Percentiles rank a stretch among this genome's conserved stretches.
Conservation (phyloP, 1,140 invertebrate species). For the Eciton burchellii region DNA sequence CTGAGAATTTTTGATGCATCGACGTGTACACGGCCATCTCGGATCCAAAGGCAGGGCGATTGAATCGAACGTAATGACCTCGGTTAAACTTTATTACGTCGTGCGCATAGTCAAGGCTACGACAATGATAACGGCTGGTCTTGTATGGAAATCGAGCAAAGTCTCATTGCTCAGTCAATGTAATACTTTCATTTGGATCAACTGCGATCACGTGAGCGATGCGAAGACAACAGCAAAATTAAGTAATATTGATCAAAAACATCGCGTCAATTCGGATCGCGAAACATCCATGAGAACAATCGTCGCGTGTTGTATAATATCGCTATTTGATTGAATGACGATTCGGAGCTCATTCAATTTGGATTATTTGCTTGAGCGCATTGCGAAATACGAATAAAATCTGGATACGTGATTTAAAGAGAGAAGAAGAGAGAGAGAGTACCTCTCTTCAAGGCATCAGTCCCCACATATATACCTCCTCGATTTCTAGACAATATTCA, state of each 20-base stretch:
- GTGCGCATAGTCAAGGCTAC: slow-evolving; percentile 63
- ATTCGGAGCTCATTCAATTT: not conserved
- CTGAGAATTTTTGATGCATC: slow-evolving; percentile 38
- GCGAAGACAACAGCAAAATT: not conserved
- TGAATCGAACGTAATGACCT: slow-evolving; percentile 69
- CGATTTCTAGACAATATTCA: slow-evolving; percentile 23
- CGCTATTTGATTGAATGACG: too few species aligned
- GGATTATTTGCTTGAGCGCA: not conserved
- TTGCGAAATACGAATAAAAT: not conserved
- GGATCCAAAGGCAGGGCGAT: slow-evolving; percentile 46
- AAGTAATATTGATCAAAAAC: not conserved
- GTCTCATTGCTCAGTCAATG: slow-evolving; percentile 61
- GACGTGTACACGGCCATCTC: slow-evolving; percentile 35
- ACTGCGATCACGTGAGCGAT: not conserved
- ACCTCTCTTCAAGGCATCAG: not conserved
- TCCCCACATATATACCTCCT: not conserved
- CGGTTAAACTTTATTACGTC: slow-evolving; percentile 71
- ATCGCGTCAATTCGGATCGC: too few species aligned
- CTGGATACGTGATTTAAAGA: not conserved
- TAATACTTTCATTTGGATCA: slow-evolving; percentile 7
- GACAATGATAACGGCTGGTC: slow-evolving; percentile 60
- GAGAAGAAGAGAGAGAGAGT: slow-evolving; percentile 3
- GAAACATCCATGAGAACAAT: too few species aligned
- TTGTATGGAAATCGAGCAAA: slow-evolving; percentile 65
- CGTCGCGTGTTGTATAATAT: too few species aligned